Conservation (phyloP, 2,888 invertebrate genomes). For the Sipha maydis region DNA sequence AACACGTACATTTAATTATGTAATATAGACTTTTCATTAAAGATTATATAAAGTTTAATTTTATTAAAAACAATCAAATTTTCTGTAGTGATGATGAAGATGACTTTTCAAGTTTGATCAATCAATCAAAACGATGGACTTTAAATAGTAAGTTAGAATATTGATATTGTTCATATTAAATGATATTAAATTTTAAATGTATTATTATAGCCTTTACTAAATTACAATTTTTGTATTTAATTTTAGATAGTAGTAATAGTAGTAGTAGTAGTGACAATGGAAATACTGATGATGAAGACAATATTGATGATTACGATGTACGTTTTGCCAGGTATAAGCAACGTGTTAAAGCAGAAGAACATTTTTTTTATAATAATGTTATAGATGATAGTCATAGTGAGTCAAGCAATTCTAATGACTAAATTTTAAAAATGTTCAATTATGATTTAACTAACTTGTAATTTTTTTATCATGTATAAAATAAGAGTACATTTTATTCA, state of each 20-base stretch:
- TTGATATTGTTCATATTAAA: not conserved
- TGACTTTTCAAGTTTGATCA: not conserved
- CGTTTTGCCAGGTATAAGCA: conserved; percentile 42
- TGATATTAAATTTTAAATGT: no score
- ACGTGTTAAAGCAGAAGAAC: conserved; percentile 52
- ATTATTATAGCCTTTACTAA: not conserved
- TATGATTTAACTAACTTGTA: not conserved
- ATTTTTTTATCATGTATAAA: not conserved
- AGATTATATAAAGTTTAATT: not conserved
- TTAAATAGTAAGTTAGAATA: conserved; percentile 36
- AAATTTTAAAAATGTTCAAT: not conserved
- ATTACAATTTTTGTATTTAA: not conserved
- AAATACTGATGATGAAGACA: conserved; percentile 3
- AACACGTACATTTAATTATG: no score
- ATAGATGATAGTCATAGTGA: not conserved
- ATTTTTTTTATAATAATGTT: conserved; percentile 39
- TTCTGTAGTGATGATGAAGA: conserved; percentile 28
- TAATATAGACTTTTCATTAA: no score
- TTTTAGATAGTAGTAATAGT: conserved; percentile 32
- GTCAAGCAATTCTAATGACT: conserved; percentile 38
- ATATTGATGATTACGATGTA: conserved; percentile 22
- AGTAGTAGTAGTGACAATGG: not conserved
- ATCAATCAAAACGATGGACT: conserved; percentile 5
- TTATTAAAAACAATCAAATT: not conserved
- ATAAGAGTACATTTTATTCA: not conserved